Evolutionary conservation across 2,113 vertebrate genomes (phyloP), one percentile per base, ranked within the genome.

Genomic region (Dascyllus trimaculatus): DNA sequence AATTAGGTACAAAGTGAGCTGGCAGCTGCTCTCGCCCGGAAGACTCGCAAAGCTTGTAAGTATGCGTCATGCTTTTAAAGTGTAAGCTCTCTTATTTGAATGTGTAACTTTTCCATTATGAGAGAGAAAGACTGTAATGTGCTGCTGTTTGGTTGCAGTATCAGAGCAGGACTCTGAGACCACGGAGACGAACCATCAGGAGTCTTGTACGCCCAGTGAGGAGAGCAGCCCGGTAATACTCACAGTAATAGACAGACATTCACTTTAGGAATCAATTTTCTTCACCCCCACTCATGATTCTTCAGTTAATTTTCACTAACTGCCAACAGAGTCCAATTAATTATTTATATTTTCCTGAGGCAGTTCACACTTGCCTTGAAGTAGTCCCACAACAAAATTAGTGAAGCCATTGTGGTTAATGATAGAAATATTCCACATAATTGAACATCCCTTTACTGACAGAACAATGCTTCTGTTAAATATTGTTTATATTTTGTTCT

Each of bases 11-110:
- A 99, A 93, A 96, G 94, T 87, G 98, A 99, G 85, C 91, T 99
- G 70, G 98, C 96, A 19, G 96, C 97, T 80, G 97, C 97, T 80
- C 96, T 99, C 66, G 97, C 98, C 60, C 91, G 97, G 89, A 99
- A 98, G 94, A 96, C 97, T 72, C 96, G 96, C 85, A 98, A 98
- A 87, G 96, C 97, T 90, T 95, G 98, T 99, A 87, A 97, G 97
- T 97, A 65, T 49, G 29, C 18, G 11, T 66, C 4, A 29, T 40
- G 2, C 11, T 5, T 5, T 35, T n/a, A 2, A n/a, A 9, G 11
- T 26, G 25, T 60, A 32, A 53, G 5, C 19, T 21, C 49, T 77
- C 18, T n/a, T n/a, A n/a, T n/a, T n/a, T n/a, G n/a, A 43, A 13
- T 26, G 52, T 26, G 11, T 10, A 32, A 5, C 5, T n/a, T 53